A percentile compares a stretch with the other conserved stretches of the same genome.
Evolutionary conservation across 1,140 invertebrate genomes (phyloP).

Genomic region (roundworm (Caenorhabditis elegans)): WBcel235 BX284604.4:9714501-9715000

Average conservation of each 20-base stretch:
- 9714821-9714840: no score
- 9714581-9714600: no score
- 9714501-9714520: neutral
- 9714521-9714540: no score
- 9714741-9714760: neutral
- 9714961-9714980: no score
- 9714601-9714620: neutral
- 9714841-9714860: no score
- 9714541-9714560: neutral
- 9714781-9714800: neutral
- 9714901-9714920: no score
- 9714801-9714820: no score
- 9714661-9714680: neutral
- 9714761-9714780: neutral
- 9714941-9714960: no score
- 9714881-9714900: no score
- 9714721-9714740: conserved; percentile 11
- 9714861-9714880: no score
- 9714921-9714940: no score
- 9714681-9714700: neutral
- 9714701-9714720: neutral
- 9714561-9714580: neutral
- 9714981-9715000: no score
- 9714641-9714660: conserved; percentile 4
- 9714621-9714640: neutral